Conservation (phyloP, 1,140 invertebrate species). For the Diabrotica virgifera region DNA sequence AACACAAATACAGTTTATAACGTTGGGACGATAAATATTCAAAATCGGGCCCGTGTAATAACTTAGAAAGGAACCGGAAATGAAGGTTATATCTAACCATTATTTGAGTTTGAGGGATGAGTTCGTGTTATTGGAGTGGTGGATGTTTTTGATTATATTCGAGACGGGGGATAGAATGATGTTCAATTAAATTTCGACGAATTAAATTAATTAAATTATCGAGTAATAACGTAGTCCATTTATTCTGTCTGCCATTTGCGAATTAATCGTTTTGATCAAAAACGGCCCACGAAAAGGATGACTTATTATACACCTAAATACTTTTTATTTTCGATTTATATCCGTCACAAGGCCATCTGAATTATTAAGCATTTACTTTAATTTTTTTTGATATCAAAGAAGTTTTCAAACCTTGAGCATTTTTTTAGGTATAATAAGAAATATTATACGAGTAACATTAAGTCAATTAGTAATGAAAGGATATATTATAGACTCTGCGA, state of each 20-base stretch:
- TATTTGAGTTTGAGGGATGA: not conserved
- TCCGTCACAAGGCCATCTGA: no score
- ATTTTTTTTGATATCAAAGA: no score
- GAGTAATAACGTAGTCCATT: not conserved
- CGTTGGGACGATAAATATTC: not conserved
- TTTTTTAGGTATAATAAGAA: no score
- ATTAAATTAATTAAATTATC: slow-evolving; percentile 1
- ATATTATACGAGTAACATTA: no score
- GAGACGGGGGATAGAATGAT: not conserved
- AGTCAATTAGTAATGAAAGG: no score
- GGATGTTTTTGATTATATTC: slow-evolving; percentile 1
- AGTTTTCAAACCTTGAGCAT: no score
- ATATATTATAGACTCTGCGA: no score
- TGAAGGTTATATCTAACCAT: not conserved
- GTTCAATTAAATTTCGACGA: not conserved
- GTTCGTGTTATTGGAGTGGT: not conserved
- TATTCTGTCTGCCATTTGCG: not conserved
- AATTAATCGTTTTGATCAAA: not conserved
- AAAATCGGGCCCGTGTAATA: not conserved
- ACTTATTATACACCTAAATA: no score
- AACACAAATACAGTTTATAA: no score
- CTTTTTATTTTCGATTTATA: no score
- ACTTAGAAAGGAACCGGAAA: not conserved
- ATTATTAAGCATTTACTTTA: no score
- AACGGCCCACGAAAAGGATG: no score